These are phyloP conservation scores for Epinephelus fuscoguttatus DNA, from an alignment of 2,113 vertebrate species.

Conservation along the genomic window DNA sequence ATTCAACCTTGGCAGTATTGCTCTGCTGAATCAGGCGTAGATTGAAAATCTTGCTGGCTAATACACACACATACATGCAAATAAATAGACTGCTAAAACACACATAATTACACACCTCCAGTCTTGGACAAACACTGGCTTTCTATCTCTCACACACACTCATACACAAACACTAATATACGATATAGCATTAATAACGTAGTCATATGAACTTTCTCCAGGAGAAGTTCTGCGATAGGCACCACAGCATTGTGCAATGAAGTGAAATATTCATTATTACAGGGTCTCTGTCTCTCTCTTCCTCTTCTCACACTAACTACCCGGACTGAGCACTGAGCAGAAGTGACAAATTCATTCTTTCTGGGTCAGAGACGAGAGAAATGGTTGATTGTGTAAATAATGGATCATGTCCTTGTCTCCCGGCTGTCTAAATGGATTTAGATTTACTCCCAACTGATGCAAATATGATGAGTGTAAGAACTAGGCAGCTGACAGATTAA, in stretches of 20 bases:
- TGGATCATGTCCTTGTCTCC: slow-evolving; percentile 61
- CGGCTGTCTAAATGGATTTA: slow-evolving; percentile 59
- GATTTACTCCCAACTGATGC: slow-evolving; percentile 45
- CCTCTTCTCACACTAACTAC: background rate
- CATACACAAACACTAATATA: background rate
- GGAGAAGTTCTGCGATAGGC: background rate
- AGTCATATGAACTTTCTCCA: background rate
- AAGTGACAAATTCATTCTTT: slow-evolving; percentile 68
- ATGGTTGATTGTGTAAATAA: slow-evolving; percentile 71
- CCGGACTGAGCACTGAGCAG: slow-evolving; percentile 20
- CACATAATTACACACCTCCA: background rate
- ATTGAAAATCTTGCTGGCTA: background rate
- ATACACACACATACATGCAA: background rate
- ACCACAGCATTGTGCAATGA: slow-evolving; percentile 21
- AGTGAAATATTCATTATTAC: slow-evolving; percentile 33
- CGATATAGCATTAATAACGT: background rate
- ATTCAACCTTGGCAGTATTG: background rate
- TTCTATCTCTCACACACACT: background rate
- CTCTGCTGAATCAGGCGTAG: background rate
- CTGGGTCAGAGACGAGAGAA: slow-evolving; percentile 64
- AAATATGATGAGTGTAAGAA: slow-evolving; percentile 25
- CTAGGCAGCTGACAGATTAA: slow-evolving; percentile 21
- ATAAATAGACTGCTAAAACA: background rate
- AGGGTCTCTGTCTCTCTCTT: slow-evolving; percentile 7
- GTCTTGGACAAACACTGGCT: no score